Evolutionary conservation across 1,140 invertebrate genomes (phyloP).

Genomic region (Lanistes nyassanus): DNA sequence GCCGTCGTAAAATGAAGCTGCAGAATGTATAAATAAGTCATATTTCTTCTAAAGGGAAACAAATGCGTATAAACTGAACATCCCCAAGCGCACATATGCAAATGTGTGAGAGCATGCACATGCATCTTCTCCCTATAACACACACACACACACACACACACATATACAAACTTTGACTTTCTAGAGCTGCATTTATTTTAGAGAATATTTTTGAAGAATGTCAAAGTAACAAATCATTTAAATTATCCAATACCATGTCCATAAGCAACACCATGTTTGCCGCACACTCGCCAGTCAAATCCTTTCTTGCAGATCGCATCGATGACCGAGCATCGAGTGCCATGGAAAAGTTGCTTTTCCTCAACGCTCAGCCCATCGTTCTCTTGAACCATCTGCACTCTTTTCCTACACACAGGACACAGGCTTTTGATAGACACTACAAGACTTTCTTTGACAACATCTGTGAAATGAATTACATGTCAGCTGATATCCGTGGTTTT

Average conservation of each 20-base stretch:
- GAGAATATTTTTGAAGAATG: neutral
- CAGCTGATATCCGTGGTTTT: no score
- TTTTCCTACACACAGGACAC: slow-evolving; percentile 44
- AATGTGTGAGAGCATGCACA: no score
- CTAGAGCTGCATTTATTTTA: no score
- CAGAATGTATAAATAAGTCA: no score
- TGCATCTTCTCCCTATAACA: no score
- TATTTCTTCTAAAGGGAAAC: no score
- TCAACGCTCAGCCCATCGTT: slow-evolving; percentile 46
- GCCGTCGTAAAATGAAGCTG: no score
- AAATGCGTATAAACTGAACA: no score
- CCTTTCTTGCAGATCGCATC: slow-evolving; percentile 58
- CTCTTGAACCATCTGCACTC: slow-evolving; percentile 54
- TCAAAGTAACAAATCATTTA: no score
- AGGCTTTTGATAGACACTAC: neutral
- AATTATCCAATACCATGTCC: slow-evolving; percentile 51
- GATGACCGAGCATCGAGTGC: slow-evolving; percentile 47
- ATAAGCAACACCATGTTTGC: slow-evolving; percentile 61
- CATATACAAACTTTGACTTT: neutral
- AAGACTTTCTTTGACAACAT: no score
- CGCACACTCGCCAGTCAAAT: slow-evolving; percentile 62
- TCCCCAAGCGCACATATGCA: no score
- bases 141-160: neutral
- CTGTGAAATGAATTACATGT: no score
- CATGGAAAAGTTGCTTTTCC: slow-evolving; percentile 58